Percentiles rank a stretch among this genome's conserved stretches.
Evolutionary conservation across 2,113 vertebrate genomes (phyloP).

Genomic region (Haemorhous mexicanus): DNA sequence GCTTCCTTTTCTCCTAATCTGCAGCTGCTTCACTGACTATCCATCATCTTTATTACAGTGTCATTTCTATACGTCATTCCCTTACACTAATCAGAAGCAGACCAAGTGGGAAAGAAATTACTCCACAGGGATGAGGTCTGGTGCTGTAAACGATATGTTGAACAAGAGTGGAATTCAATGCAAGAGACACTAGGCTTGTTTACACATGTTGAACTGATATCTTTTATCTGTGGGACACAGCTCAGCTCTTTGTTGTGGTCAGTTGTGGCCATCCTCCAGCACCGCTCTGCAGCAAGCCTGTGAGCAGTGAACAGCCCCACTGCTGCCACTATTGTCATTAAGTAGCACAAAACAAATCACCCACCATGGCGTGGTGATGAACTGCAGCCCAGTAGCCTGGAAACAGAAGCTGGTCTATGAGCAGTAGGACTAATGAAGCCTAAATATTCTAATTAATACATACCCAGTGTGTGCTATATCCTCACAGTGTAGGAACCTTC

Average conservation of each 20-base stretch:
- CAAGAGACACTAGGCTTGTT: not conserved
- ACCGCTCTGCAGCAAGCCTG: not conserved
- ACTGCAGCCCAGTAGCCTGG: not conserved
- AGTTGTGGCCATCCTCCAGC: not conserved
- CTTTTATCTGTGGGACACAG: constrained; percentile 1
- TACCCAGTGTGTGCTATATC: not conserved
- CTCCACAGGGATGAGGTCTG: constrained; percentile 17
- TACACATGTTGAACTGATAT: not conserved
- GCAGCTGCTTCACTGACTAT: constrained; percentile 7
- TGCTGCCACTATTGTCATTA: not conserved
- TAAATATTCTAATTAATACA: not conserved
- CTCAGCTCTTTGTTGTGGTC: not conserved
- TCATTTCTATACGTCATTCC: constrained; percentile 25
- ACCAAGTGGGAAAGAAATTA: constrained; percentile 17
- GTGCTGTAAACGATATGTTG: not conserved
- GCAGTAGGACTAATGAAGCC: not conserved
- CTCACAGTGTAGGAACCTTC: not conserved
- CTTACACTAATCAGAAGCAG: constrained; percentile 41
- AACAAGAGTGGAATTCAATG: constrained; percentile 26
- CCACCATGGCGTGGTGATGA: not conserved
- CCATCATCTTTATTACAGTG: constrained; percentile 34
- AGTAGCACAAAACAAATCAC: not conserved
- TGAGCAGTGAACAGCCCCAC: not conserved
- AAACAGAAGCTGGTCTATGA: not conserved
- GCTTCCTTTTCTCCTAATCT: constrained; percentile 21